Conservation (phyloP, 2,797 vertebrate genomes). For the Vireo griseus region DNA sequence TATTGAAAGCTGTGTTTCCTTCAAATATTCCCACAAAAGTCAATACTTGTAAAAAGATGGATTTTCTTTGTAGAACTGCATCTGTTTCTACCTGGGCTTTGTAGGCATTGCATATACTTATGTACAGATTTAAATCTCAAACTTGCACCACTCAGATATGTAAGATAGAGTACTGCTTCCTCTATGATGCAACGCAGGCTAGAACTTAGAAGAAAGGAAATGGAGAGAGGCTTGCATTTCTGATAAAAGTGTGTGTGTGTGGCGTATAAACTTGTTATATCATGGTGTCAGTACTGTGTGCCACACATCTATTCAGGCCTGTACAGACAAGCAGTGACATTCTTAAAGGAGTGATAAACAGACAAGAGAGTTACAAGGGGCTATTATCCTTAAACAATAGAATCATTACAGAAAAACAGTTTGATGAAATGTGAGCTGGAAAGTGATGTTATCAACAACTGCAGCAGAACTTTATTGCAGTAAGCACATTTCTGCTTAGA, state of each 20-base stretch:
- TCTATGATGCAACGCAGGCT: neutral
- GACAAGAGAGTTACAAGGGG: accelerated
- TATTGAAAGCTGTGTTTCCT: neutral
- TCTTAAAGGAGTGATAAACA: neutral
- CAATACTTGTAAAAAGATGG: neutral
- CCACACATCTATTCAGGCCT: neutral
- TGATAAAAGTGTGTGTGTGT: neutral
- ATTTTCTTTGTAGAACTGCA: neutral
- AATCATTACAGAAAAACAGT: neutral
- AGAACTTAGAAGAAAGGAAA: neutral
- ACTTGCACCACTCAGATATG: neutral
- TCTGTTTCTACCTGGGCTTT: neutral
- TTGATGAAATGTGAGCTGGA: neutral
- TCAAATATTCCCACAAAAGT: neutral
- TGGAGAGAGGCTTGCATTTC: neutral
- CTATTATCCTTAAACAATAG: neutral
- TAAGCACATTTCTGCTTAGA: neutral
- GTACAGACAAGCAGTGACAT: neutral
- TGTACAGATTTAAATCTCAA: neutral
- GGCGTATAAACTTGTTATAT: neutral
- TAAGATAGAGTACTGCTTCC: neutral
- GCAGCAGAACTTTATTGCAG: neutral
- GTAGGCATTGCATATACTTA: neutral
- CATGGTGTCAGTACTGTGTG: neutral
- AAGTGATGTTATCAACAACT: neutral